Evolutionary conservation across 1,140 invertebrate genomes (phyloP), one percentile per base, ranked within the genome.

Genomic region (Neoseiulus cucumeris): DNA sequence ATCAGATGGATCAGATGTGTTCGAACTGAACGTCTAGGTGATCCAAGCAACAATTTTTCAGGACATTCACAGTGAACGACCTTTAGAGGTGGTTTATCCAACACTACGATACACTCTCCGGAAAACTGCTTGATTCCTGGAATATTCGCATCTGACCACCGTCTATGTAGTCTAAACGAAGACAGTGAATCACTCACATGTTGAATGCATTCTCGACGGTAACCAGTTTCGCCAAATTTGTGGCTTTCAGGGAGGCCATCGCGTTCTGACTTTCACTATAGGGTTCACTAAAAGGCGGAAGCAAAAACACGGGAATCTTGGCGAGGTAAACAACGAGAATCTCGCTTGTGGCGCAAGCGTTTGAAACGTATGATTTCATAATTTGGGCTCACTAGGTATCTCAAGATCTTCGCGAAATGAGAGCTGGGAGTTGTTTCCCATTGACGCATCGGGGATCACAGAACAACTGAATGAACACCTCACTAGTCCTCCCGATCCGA

Each of bases 161-260:
- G 28, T 14, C 18, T 47, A 25, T 7, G 12, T 47, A 25, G 45
- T 7, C 28, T 14, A 9, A 25, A 14, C 33, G 25, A 25, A 59
- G 14, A 14, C 22, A 1, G 51, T 25, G 14, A 9, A 59, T 29
- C 33, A 59, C 51, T 59, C 22, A 59, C 51, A 25, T 33, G 14
- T 20, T 1, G 51, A 14, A 33, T 2, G 22, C 0, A 25, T 33
- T 33, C 51, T 25, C 22, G 14, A 33, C 14, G 9, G 4, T 33
- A 6, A 59, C 14, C 14, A 59, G 33, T 33, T 59, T 59, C 2
- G 22, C 51, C 1, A 59, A 59, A 25, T 25, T 25, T 14, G 1
- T 59, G 51, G 22, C 51, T 59, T 59, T 59, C 51, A 59, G 22
- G 4, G 51, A 59, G 51, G 51, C 51, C 51, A 59, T 59, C 22